A percentile compares a stretch with the other conserved stretches of the same genome.
Conservation (phyloP, 2,797 vertebrate species). For the Hylomyscus alleni region DNA sequence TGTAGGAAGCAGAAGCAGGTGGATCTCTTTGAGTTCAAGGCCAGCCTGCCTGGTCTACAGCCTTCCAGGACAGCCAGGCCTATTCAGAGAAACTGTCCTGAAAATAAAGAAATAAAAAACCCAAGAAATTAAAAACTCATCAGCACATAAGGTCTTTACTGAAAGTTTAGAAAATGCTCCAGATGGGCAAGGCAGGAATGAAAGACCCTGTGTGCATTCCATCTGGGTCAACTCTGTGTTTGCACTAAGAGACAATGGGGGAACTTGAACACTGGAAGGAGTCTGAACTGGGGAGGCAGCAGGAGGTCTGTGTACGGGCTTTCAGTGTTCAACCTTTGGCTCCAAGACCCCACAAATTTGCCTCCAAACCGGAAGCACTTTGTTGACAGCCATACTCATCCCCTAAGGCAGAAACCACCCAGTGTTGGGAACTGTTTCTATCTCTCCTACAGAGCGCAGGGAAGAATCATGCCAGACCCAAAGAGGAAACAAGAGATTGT, state of each 20-base stretch:
- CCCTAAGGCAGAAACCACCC: background rate
- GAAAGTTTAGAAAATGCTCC: background rate
- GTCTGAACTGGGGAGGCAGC: background rate
- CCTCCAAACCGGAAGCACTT: background rate
- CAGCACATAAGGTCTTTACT: background rate
- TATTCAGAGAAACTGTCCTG: background rate
- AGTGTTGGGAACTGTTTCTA: background rate
- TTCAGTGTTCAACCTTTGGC: background rate
- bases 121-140: background rate
- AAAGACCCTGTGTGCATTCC: background rate
- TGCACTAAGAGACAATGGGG: background rate
- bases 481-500: background rate
- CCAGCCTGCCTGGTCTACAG: background rate
- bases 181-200: background rate
- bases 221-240: background rate
- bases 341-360: background rate
- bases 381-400: background rate
- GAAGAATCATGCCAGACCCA: background rate
- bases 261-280: background rate
- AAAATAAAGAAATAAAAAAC: background rate
- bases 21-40: background rate
- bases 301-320: background rate
- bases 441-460: background rate
- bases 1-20: background rate
- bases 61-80: background rate